Evolutionary conservation across 2,113 vertebrate species (phyloP), one percentile per base, ranked within the genome.

Genomic region (Cathartes aura): DNA sequence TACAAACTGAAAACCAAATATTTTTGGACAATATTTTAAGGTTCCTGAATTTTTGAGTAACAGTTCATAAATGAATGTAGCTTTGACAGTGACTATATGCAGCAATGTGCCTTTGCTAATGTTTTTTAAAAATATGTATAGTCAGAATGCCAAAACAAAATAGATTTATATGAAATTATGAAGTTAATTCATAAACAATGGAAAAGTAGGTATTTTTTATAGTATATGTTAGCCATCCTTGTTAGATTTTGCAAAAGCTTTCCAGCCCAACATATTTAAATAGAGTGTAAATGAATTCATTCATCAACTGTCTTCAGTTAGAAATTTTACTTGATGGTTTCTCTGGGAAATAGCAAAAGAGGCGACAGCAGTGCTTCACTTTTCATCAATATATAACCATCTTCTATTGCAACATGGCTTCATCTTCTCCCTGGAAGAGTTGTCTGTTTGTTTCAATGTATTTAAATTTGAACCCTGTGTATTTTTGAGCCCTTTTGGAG

Each of bases 281-380:
- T 71, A 30, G 17, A 15, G 22, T 52, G 11, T 86, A 68, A 82
- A 60, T 52, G 50, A 75, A 15, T 71, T 89, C 2, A 12, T 66
- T 79, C 32, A 13, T 91, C 34, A 63, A 2, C 29, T 75, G 30
- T 66, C 43, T 62, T 21, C 5, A 11, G 36, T 71, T 63, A 74
- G 36, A 53, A 74, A 52, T 66, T 66, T 66, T 52, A 20, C 22
- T 3, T 12, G 3, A 7, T 53, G 22, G 12, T 81, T 90, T 76
- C 19, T 59, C 20, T 55, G 58, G 82, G 29, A 63, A 84, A 27
- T 3, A 45, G 30, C 20, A 15, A 10, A 66, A 74, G 62, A 45
- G 8, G 12, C 0, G 0, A 30, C 16, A 83, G 18, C 1, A 8
- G 21, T 34, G 8, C 66, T 80, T 62, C 21, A 5, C 11, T 83